Conservation (phyloP, 2,888 invertebrate genomes). For the Eueremaeus valkanovi region DNA sequence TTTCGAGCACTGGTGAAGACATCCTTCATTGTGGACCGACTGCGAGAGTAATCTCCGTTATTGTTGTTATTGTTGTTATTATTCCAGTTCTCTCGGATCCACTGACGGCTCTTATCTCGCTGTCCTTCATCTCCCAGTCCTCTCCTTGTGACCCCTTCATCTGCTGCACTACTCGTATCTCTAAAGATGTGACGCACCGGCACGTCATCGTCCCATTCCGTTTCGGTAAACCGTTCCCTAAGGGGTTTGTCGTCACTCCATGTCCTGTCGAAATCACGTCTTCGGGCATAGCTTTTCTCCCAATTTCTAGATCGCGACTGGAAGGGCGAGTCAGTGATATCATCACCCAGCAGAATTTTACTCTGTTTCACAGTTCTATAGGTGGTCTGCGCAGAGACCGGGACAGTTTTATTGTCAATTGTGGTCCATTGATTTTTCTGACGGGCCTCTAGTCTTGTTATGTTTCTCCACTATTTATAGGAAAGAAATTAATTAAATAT, state of each 20-base stretch:
- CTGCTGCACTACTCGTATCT: not conserved
- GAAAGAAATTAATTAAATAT: not conserved
- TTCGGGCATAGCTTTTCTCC: conserved; percentile 19
- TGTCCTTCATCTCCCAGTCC: not conserved
- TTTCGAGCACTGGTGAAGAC: not conserved
- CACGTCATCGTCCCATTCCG: conserved; percentile 27
- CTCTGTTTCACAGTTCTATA: not conserved
- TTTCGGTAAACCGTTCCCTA: not conserved
- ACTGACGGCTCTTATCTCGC: not conserved
- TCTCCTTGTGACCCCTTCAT: not conserved
- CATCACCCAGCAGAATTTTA: not conserved
- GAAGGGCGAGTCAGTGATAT: not conserved
- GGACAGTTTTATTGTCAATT: not conserved
- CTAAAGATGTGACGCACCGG: conserved; percentile 23
- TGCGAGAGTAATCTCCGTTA: too few species aligned
- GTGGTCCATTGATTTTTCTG: conserved; percentile 6
- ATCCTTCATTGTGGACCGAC: not conserved
- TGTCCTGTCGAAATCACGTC: not conserved
- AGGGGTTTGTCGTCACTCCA: not conserved
- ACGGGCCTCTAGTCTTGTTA: not conserved
- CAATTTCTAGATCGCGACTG: not conserved
- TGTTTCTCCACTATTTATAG: not conserved
- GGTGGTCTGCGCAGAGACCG: not conserved
- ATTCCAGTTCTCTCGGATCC: too few species aligned
- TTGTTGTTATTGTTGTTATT: not conserved